phyloP scores from a whole-genome alignment of 2,797 vertebrate genomes.

The Ciconia nigra region DNA sequence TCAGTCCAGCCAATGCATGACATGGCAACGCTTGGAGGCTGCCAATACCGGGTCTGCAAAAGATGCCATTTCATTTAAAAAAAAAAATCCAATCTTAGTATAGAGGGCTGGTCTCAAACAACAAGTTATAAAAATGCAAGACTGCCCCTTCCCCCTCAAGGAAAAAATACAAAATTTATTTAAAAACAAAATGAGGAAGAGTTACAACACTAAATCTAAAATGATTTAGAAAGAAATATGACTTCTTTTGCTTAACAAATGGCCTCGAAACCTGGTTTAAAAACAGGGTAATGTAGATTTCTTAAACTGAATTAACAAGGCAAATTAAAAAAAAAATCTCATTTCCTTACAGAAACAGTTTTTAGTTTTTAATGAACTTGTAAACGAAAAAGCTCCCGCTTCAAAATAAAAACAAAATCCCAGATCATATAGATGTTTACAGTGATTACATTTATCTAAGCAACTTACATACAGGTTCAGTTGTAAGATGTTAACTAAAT shows the following conservation, averaged over 20 bases:
- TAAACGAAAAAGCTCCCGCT: slow-evolving; percentile 84
- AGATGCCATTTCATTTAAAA: slow-evolving; percentile 7
- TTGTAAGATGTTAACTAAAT: slow-evolving; percentile 86
- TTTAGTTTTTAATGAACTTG: slow-evolving; percentile 85
- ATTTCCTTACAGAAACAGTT: slow-evolving; percentile 81
- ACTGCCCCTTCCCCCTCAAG: slow-evolving; percentile 69
- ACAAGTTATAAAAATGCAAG: slow-evolving; percentile 65
- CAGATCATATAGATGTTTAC: slow-evolving; percentile 86
- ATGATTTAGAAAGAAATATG: slow-evolving; percentile 76
- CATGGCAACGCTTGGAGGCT: slow-evolving; percentile 11
- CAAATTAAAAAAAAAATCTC: slow-evolving; percentile 76
- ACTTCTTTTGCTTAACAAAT: slow-evolving; percentile 75
- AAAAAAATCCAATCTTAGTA: slow-evolving; percentile 32
- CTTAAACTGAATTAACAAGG: slow-evolving; percentile 77
- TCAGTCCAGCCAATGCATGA: slow-evolving; percentile 64
- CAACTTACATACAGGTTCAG: slow-evolving; percentile 89
- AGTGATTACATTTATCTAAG: slow-evolving; percentile 89
- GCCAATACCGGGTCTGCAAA: slow-evolving; percentile 44
- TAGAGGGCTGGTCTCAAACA: slow-evolving; percentile 64
- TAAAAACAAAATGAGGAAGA: slow-evolving; percentile 74
- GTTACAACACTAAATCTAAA: slow-evolving; percentile 74
- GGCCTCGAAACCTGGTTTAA: slow-evolving; percentile 73
- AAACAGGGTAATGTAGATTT: slow-evolving; percentile 76
- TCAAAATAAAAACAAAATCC: slow-evolving; percentile 84
- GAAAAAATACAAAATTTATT: slow-evolving; percentile 73